A percentile compares a stretch with the other conserved stretches of the same genome.
phyloP scores from a whole-genome alignment of 2,113 vertebrate genomes.

The Neotragus moschatus region DNA sequence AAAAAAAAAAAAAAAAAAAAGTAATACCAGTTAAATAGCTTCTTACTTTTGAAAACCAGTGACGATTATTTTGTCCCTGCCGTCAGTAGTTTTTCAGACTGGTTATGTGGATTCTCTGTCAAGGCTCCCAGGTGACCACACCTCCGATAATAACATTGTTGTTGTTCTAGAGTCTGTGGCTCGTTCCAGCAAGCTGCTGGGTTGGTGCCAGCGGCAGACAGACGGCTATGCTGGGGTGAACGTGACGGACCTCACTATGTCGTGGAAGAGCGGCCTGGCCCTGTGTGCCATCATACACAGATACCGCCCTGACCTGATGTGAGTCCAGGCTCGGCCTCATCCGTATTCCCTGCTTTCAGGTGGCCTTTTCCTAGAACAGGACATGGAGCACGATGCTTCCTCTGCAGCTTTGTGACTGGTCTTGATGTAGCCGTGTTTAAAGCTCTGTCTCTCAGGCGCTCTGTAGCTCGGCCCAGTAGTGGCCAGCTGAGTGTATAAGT shows the following conservation, averaged over 20 bases:
- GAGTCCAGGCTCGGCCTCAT: constrained; percentile 76
- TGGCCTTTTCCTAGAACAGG: not conserved
- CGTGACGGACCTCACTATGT: constrained; percentile 94
- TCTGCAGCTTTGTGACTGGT: not conserved
- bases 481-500: not conserved
- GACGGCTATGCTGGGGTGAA: constrained; percentile 93
- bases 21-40: not conserved
- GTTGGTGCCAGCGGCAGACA: constrained; percentile 98
- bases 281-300: constrained; percentile 96
- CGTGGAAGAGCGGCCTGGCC: constrained; percentile 97
- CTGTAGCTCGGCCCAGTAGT: not conserved
- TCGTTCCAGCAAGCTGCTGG: constrained; percentile 94
- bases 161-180: constrained; percentile 90
- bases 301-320: constrained; percentile 97
- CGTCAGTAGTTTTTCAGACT: not conserved
- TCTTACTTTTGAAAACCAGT: not conserved
- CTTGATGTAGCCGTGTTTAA: not conserved
- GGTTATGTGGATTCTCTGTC: not conserved
- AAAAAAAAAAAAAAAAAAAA: not conserved
- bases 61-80: not conserved
- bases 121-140: not conserved
- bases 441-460: not conserved
- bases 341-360: not conserved
- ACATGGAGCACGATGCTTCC: not conserved
- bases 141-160: not conserved